phyloP scores from a whole-genome alignment of 2,888 invertebrate species.

The Cheilosia vernalis region DNA sequence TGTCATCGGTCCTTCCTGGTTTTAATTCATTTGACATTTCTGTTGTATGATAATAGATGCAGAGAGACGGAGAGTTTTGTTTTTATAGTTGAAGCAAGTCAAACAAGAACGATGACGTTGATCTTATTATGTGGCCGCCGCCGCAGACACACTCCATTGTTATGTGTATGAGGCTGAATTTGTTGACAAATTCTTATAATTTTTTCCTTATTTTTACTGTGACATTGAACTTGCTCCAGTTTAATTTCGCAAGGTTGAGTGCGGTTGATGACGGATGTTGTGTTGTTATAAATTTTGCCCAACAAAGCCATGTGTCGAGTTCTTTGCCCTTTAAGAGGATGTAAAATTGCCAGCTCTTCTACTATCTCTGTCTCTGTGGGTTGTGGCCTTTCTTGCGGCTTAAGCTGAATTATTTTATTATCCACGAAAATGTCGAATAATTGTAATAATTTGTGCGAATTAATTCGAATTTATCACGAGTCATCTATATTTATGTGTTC shows the following conservation, averaged over 20 bases:
- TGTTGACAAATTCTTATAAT: slow-evolving; percentile 5
- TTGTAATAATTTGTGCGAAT: too few relatives aligned
- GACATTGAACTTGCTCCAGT: slow-evolving; percentile 19
- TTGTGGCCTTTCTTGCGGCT: too few relatives aligned
- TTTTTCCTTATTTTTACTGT: background rate
- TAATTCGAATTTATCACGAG: too few relatives aligned
- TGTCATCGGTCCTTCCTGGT: slow-evolving; percentile 10
- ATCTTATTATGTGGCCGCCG: slow-evolving; percentile 1
- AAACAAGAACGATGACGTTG: background rate
- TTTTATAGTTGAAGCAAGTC: background rate
- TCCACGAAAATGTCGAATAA: too few relatives aligned
- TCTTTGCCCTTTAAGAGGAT: background rate
- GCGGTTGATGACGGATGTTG: slow-evolving; percentile 2
- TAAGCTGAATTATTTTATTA: too few relatives aligned
- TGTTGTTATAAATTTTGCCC: background rate
- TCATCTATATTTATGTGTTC: too few relatives aligned
- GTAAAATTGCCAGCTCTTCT: too few relatives aligned
- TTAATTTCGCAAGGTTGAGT: background rate
- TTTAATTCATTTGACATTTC: slow-evolving; percentile 22
- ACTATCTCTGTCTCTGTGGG: too few relatives aligned
- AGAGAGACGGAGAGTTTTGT: background rate
- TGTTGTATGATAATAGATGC: slow-evolving; percentile 14
- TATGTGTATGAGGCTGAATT: background rate
- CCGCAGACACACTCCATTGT: background rate
- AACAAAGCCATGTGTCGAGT: background rate